Evolutionary conservation across 2,113 vertebrate genomes (phyloP).

Genomic region (rat (Rattus norvegicus)): DNA sequence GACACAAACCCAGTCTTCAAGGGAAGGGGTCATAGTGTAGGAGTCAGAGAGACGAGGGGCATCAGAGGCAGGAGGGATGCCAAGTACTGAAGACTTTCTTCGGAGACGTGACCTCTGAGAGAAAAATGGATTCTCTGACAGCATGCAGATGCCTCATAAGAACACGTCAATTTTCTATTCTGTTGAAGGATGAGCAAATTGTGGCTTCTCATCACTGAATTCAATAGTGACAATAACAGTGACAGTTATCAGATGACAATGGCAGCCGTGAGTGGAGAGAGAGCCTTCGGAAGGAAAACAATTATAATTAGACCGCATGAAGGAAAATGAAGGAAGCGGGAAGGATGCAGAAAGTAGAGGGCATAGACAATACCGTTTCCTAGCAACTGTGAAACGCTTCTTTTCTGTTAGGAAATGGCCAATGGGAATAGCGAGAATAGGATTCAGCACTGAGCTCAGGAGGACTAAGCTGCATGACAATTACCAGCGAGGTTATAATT

Average conservation of each 20-base stretch:
- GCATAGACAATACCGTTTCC: constrained; percentile 51
- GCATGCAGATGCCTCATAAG: constrained; percentile 22
- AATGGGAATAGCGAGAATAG: constrained; percentile 37
- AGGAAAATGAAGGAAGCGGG: constrained; percentile 54
- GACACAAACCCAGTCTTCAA: not conserved
- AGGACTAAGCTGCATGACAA: not conserved
- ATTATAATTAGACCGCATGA: constrained; percentile 73
- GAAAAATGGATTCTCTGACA: constrained; percentile 48
- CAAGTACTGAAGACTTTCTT: constrained; percentile 44
- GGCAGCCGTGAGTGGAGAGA: constrained; percentile 39
- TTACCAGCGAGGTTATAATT: constrained; percentile 24
- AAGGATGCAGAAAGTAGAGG: constrained; percentile 58
- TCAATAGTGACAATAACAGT: constrained; percentile 65
- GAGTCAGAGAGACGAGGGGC: not conserved
- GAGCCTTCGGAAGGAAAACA: constrained; percentile 70
- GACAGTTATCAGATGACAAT: constrained; percentile 58
- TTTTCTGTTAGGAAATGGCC: constrained; percentile 65
- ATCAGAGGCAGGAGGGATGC: not conserved
- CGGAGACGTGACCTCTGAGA: constrained; percentile 17
- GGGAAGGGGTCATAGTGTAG: constrained; percentile 16
- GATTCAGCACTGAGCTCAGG: constrained; percentile 27
- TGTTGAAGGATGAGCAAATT: constrained; percentile 62
- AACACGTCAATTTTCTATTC: constrained; percentile 67
- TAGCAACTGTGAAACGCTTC: constrained; percentile 68
- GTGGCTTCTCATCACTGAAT: constrained; percentile 67